phyloP scores from a whole-genome alignment of 2,888 invertebrate species.

The Lypha dubia region DNA sequence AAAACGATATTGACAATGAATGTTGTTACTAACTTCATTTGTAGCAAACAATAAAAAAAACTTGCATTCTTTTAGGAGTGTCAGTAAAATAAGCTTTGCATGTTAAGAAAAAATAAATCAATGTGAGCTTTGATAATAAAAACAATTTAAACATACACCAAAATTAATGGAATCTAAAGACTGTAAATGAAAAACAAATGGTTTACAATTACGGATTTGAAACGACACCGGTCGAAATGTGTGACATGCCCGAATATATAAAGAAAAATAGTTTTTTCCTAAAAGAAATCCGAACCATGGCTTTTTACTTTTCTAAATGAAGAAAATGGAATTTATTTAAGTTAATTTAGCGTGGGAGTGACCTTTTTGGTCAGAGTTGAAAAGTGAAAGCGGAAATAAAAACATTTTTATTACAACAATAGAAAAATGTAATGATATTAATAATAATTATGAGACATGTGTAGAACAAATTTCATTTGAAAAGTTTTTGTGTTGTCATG shows the following conservation, averaged over 20 bases:
- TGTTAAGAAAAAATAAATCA: too few species aligned
- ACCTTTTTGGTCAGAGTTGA: neutral
- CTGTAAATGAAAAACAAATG: too few species aligned
- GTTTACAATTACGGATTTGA: too few species aligned
- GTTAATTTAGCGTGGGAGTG: neutral
- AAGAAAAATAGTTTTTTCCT: neutral
- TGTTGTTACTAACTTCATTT: too few species aligned
- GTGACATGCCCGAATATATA: neutral
- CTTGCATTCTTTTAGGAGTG: too few species aligned
- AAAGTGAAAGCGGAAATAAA: slow-evolving; percentile 35
- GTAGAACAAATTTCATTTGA: neutral
- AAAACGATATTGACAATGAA: too few species aligned
- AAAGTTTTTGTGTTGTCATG: slow-evolving; percentile 36
- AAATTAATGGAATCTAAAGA: too few species aligned
- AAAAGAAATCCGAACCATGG: neutral
- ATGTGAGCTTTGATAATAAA: too few species aligned
- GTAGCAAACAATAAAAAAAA: too few species aligned
- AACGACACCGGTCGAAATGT: too few species aligned
- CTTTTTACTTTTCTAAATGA: neutral
- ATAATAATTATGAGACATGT: neutral
- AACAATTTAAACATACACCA: too few species aligned
- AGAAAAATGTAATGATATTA: neutral
- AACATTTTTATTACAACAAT: slow-evolving; percentile 19
- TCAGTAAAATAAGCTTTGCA: too few species aligned
- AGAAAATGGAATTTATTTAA: slow-evolving; percentile 25